Base-by-base conservation (phyloP, 2,113 vertebrate genomes). In the Cyanoderma ruficeps region DNA sequence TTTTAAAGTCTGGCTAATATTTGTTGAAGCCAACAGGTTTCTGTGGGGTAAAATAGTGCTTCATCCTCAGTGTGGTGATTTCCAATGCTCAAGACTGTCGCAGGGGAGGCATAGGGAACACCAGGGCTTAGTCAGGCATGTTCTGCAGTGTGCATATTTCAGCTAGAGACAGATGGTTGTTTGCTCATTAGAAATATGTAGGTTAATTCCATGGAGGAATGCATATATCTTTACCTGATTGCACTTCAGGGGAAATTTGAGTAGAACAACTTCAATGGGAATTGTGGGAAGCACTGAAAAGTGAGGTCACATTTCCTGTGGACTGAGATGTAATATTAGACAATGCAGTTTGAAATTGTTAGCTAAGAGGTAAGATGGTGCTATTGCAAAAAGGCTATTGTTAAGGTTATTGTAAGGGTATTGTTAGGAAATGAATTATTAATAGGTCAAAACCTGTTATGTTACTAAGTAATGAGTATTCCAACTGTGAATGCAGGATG, bases 161-260 rank as follows among this genome's bases (percentile, higher is more conserved):
- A 72, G 39, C 49, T 28, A 41, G 72, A 89, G 77, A 83, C 96
- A 97, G 94, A 95, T 96, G 94, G 72, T 46, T 93, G 37, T 89
- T 92, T 93, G 64, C 56, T 92, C 19, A 84, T 70, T 65, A 49
- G 57, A 76, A 89, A 72, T 92, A 96, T 94, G 88, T 96, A 96
- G 96, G 96, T 94, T 96, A 97, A 96, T 81, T 84, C 94, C 83
- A 35, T 10, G 68, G 76, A 49, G 92, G 49, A 92, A 87, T 50
- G 13, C 37, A 44, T 27, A 13, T 71, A 33, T 75, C 92, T 84
- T 82, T 86, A 78, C 68, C 76, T 92, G 72, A 90, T 86, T 90
- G 57, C 86, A 84, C 52, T 74, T 78, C 47, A 70, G 56, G 72
- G 64, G 49, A 68, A 82, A 75, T 78, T 83, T 87, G 63, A 50